Percentiles rank a stretch among this genome's conserved stretches.
These are phyloP conservation scores for Hermaeophaga mercurialis DNA, from an alignment of 2,888 invertebrate genomes.

Conservation along the genomic window DNA sequence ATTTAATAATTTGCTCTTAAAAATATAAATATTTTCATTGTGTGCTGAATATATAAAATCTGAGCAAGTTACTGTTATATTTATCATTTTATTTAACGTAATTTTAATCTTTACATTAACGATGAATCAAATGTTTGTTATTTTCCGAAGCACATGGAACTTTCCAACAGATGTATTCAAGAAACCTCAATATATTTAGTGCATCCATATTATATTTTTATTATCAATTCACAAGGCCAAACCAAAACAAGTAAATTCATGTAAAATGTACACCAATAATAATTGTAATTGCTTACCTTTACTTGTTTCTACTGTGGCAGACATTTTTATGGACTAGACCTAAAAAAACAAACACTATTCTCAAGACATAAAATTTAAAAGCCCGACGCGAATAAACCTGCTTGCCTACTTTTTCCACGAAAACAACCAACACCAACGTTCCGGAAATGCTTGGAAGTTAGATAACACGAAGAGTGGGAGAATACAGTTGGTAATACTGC, in stretches of 20 bases:
- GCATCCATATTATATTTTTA: not conserved
- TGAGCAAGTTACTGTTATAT: not conserved
- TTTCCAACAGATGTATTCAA: not conserved
- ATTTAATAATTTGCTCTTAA: too few species aligned
- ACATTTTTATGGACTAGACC: slow-evolving; percentile 32
- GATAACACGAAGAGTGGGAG: not conserved
- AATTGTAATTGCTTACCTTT: slow-evolving; percentile 40
- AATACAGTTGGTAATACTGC: too few species aligned
- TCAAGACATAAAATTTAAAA: not conserved
- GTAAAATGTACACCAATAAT: slow-evolving; percentile 3
- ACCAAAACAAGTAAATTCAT: not conserved
- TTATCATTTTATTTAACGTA: not conserved
- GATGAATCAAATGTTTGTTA: too few species aligned
- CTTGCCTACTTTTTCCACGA: slow-evolving; percentile 40
- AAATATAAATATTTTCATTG: too few species aligned
- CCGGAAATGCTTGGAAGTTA: slow-evolving; percentile 39
- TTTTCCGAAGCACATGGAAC: too few species aligned
- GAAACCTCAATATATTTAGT: not conserved
- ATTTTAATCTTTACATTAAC: not conserved
- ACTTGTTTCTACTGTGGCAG: slow-evolving; percentile 37
- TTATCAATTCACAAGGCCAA: not conserved
- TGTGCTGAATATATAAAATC: too few species aligned
- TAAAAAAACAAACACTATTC: not conserved
- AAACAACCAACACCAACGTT: slow-evolving; percentile 28
- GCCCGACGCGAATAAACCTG: slow-evolving; percentile 43